Evolutionary conservation across 2,888 invertebrate genomes (phyloP).

Genomic region (Hirudinaria manillensis): DNA sequence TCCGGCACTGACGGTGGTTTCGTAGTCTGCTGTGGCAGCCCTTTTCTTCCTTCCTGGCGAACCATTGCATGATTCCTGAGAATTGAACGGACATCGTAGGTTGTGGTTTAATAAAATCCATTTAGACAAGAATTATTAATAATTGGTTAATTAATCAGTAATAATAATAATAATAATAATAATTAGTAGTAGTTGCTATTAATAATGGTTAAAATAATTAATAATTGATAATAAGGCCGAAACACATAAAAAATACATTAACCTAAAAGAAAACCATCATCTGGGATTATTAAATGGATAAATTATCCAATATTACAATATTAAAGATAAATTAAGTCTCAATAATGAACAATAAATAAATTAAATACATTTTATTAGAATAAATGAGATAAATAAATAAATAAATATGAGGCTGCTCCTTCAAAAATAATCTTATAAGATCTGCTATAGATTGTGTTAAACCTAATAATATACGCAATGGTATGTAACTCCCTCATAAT

Average conservation of each 20-base stretch:
- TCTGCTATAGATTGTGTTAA: conserved; percentile 62
- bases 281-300: conserved; percentile 61
- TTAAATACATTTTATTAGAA: conserved; percentile 62
- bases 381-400: conserved; percentile 57
- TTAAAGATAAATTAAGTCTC: conserved; percentile 61
- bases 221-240: too few relatives aligned
- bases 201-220: too few relatives aligned
- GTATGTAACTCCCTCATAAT: too few relatives aligned
- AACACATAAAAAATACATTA: conserved; percentile 65
- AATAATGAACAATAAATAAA: conserved; percentile 63
- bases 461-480: too few relatives aligned
- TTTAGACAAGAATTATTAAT: too few relatives aligned
- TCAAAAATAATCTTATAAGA: conserved; percentile 68
- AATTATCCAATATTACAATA: conserved; percentile 61
- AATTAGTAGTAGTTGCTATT: too few relatives aligned
- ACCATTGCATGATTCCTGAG: neutral
- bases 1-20: neutral
- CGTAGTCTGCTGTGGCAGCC: neutral
- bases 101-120: too few relatives aligned
- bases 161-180: too few relatives aligned
- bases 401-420: too few relatives aligned
- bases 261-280: conserved; percentile 60
- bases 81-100: too few relatives aligned
- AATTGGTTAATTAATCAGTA: too few relatives aligned
- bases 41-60: neutral